Conservation (phyloP, 2,888 invertebrate species). For the Apotomis capreana region DNA sequence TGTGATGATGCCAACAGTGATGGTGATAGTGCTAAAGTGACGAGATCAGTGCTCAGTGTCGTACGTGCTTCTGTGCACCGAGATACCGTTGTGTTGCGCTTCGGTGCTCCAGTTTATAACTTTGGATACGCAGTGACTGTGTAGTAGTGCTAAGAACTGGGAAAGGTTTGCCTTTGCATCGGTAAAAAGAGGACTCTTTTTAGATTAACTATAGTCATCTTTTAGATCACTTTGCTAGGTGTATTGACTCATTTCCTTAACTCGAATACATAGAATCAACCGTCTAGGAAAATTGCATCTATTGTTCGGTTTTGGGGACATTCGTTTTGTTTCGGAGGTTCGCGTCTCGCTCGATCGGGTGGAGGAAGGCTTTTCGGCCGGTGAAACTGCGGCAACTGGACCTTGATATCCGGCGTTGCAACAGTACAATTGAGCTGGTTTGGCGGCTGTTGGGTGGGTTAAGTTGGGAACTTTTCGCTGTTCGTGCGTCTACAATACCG, state of each 20-base stretch:
- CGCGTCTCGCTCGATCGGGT: slow-evolving; percentile 51
- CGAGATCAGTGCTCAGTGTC: slow-evolving; percentile 45
- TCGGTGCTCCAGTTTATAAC: slow-evolving; percentile 77
- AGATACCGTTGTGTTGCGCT: slow-evolving; percentile 78
- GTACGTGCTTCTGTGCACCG: slow-evolving; percentile 52
- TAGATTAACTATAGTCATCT: neutral
- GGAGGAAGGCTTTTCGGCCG: slow-evolving; percentile 69
- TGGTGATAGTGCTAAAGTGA: slow-evolving; percentile 50
- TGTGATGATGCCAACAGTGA: slow-evolving; percentile 55
- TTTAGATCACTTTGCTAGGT: neutral
- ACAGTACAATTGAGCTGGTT: slow-evolving; percentile 52
- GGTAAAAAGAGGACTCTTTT: slow-evolving; percentile 52
- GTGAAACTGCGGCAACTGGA: slow-evolving; percentile 79
- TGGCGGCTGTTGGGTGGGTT: slow-evolving; percentile 46
- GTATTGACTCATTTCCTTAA: slow-evolving; percentile 52
- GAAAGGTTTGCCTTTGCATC: slow-evolving; percentile 78
- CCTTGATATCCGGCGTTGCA: slow-evolving; percentile 80
- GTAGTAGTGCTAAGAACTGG: slow-evolving; percentile 75
- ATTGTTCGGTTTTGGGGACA: slow-evolving; percentile 35
- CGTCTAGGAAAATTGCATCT: slow-evolving; percentile 20
- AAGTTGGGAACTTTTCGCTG: slow-evolving; percentile 50
- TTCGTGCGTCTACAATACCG: neutral
- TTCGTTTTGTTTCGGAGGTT: slow-evolving; percentile 39
- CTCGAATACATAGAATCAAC: slow-evolving; percentile 12
- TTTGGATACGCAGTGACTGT: slow-evolving; percentile 72